A percentile compares a stretch with the other conserved stretches of the same genome.
phyloP scores from a whole-genome alignment of 2,113 vertebrate species.

The Psilopogon haemacephalus region DNA sequence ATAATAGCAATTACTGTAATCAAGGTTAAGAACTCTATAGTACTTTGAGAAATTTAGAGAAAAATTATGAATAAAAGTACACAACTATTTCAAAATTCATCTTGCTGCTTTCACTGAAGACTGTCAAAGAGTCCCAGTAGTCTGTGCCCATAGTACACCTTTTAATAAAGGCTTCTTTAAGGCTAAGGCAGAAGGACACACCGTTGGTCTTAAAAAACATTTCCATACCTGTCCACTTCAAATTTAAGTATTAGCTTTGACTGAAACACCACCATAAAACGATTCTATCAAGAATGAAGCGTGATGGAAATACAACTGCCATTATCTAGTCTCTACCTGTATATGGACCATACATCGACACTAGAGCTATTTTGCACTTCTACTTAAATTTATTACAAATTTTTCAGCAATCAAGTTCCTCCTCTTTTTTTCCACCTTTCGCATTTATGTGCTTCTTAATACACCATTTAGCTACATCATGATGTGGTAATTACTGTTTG shows the following conservation, averaged over 20 bases:
- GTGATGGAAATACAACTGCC: neutral
- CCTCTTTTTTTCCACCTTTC: neutral
- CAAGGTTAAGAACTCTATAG: neutral
- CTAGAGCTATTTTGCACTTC: neutral
- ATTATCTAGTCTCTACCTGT: neutral
- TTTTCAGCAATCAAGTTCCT: neutral
- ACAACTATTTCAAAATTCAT: neutral
- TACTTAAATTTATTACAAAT: neutral
- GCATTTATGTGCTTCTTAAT: neutral
- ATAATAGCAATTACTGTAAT: neutral
- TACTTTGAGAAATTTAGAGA: neutral
- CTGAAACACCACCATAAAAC: neutral
- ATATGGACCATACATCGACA: neutral
- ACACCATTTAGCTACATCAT: no score
- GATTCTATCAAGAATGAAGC: neutral
- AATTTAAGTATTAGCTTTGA: neutral
- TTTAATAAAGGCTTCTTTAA: neutral
- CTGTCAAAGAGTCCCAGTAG: neutral
- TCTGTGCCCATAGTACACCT: neutral
- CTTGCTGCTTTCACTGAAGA: neutral
- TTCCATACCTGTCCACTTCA: fast-evolving
- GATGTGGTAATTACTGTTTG: neutral
- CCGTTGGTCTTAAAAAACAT: neutral
- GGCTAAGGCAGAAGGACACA: neutral
- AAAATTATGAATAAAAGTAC: neutral